phyloP scores from a whole-genome alignment of 2,797 vertebrate species.

The Amphiprion clarkii region DNA sequence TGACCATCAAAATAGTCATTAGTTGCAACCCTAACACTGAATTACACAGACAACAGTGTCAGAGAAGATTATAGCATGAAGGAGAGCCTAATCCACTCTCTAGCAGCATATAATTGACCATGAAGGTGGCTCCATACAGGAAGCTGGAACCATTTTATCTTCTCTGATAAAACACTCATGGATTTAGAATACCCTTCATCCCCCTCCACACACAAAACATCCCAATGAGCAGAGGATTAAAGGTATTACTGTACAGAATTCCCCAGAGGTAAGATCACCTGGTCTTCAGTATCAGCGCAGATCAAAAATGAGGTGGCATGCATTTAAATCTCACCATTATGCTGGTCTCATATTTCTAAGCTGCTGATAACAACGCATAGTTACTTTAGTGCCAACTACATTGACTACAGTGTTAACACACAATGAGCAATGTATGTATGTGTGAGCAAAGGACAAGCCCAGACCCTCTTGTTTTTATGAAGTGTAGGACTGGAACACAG shows the following conservation, averaged over 20 bases:
- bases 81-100: conserved; percentile 21
- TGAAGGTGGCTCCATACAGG: conserved; percentile 23
- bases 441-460: neutral
- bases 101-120: conserved; percentile 43
- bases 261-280: conserved; percentile 49
- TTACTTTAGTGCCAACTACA: neutral
- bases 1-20: no score
- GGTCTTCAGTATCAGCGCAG: conserved; percentile 34
- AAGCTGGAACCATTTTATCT: conserved; percentile 42
- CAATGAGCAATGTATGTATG: neutral
- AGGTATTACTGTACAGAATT: conserved; percentile 43
- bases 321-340: conserved; percentile 22
- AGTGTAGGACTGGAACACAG: no score
- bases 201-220: conserved; percentile 4
- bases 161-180: conserved; percentile 40
- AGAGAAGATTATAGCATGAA: conserved; percentile 46
- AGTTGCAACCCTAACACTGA: neutral
- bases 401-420: neutral
- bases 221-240: conserved; percentile 45
- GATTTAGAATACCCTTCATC: conserved; percentile 26
- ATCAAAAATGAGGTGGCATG: conserved; percentile 28
- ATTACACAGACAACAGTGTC: conserved; percentile 16
- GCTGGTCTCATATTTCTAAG: conserved; percentile 2
- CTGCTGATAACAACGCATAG: neutral
- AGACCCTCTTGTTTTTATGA: no score